phyloP scores from a whole-genome alignment of 1,140 invertebrate genomes.

The Scaptomyza montana region DNA sequence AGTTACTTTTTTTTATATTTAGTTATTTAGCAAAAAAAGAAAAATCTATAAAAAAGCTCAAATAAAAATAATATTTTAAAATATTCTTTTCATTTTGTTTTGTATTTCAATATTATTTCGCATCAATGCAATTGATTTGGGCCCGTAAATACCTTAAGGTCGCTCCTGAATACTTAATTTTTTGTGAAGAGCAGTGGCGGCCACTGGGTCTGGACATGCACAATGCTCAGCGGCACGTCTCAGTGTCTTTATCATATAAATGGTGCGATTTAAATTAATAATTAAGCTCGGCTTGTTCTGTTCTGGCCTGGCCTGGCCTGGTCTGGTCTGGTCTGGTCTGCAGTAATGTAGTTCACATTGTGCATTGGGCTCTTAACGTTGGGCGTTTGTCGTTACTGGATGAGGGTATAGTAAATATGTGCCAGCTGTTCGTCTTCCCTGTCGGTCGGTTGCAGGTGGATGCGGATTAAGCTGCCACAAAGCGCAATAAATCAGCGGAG shows the following conservation, averaged over 20 bases:
- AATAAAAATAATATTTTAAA: no score
- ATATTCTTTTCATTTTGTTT: no score
- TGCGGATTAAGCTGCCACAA: constrained; percentile 37
- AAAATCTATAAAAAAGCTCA: no score
- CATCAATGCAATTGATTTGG: not conserved
- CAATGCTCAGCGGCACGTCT: constrained; percentile 74
- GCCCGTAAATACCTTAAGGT: not conserved
- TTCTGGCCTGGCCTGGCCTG: not conserved
- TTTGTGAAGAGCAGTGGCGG: constrained; percentile 5
- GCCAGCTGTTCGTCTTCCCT: constrained; percentile 23
- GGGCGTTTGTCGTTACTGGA: constrained; percentile 21
- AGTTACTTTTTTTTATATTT: no score
- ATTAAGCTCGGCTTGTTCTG: constrained; percentile 54
- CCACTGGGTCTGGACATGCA: constrained; percentile 58
- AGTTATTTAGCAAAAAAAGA: no score
- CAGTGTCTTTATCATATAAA: constrained; percentile 80
- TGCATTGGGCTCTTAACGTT: not conserved
- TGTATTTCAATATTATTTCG: not conserved
- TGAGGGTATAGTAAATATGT: constrained; percentile 27
- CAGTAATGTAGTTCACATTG: no score
- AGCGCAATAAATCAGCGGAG: constrained; percentile 69
- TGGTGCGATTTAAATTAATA: constrained; percentile 81
- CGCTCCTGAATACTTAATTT: constrained; percentile 40
- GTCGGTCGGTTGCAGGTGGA: constrained; percentile 38
- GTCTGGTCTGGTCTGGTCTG: constrained; percentile 5